phyloP scores from a whole-genome alignment of 1,140 invertebrate genomes.

The Diorhabda sublineata region DNA sequence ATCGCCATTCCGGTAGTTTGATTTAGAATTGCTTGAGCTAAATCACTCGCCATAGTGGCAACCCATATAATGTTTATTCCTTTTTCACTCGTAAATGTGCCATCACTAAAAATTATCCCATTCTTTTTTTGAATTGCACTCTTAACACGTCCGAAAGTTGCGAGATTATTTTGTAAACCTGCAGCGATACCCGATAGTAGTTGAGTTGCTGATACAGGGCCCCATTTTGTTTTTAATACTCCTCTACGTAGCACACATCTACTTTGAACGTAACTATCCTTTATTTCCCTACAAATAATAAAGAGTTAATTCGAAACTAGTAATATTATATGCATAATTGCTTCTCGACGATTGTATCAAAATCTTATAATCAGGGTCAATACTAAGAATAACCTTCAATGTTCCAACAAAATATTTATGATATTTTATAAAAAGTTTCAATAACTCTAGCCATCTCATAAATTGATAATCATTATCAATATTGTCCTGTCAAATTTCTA shows the following conservation, averaged over 20 bases:
- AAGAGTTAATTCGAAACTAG: too few relatives aligned
- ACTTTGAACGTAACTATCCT: slow-evolving; percentile 32
- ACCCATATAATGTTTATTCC: slow-evolving; percentile 51
- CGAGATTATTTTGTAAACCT: slow-evolving; percentile 54
- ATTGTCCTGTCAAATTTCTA: too few relatives aligned
- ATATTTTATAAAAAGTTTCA: too few relatives aligned
- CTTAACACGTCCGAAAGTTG: slow-evolving; percentile 42
- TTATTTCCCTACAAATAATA: not conserved
- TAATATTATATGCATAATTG: too few relatives aligned
- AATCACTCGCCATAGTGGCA: slow-evolving; percentile 61
- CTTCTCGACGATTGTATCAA: too few relatives aligned
- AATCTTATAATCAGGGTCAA: too few relatives aligned
- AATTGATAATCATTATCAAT: too few relatives aligned
- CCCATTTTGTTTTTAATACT: slow-evolving; percentile 55
- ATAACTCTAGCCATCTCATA: too few relatives aligned
- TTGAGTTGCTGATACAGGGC: slow-evolving; percentile 54
- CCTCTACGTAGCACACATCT: slow-evolving; percentile 59
- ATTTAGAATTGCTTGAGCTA: slow-evolving; percentile 59
- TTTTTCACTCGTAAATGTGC: slow-evolving; percentile 3
- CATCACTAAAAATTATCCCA: not conserved
- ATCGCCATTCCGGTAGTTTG: slow-evolving; percentile 53
- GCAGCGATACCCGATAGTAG: slow-evolving; percentile 56
- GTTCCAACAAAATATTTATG: too few relatives aligned
- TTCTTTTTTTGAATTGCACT: slow-evolving; percentile 26
- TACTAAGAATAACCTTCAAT: too few relatives aligned